These are phyloP conservation scores for Lepeophtheirus nordmannii DNA, from an alignment of 2,888 invertebrate genomes.

Conservation along the genomic window DNA sequence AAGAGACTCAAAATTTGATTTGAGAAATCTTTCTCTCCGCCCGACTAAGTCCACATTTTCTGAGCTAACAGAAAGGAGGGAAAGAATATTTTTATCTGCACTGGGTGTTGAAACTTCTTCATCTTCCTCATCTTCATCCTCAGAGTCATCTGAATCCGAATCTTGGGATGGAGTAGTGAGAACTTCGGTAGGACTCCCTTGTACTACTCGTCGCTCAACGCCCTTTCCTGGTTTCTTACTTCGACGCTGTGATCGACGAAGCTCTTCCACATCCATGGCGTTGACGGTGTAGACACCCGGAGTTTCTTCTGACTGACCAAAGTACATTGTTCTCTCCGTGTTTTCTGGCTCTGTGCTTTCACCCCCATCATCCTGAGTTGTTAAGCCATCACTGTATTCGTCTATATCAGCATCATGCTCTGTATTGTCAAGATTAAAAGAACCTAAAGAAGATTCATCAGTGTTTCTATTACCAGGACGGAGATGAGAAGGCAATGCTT, in stretches of 20 bases:
- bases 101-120: conserved; percentile 54
- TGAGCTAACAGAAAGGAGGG: conserved; percentile 50
- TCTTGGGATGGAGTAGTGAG: conserved; percentile 36
- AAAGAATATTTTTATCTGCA: conserved; percentile 55
- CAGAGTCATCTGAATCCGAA: conserved; percentile 40
- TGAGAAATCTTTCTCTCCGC: conserved; percentile 36
- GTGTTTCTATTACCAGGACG: background rate
- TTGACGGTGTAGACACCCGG: conserved; percentile 65
- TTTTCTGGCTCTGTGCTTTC: conserved; percentile 54
- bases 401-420: conserved; percentile 74
- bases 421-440: conserved; percentile 35
- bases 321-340: conserved; percentile 48
- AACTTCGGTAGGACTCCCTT: conserved; percentile 43
- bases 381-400: conserved; percentile 42
- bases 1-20: conserved; percentile 43
- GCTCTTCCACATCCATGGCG: conserved; percentile 69
- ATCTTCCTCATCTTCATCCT: conserved; percentile 47
- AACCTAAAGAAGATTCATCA: conserved; percentile 1
- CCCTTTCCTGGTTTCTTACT: conserved; percentile 41
- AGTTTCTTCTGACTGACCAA: conserved; percentile 49
- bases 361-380: conserved; percentile 49
- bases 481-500: background rate
- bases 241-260: conserved; percentile 56
- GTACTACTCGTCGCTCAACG: background rate
- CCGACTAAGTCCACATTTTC: conserved; percentile 37